These are phyloP conservation scores for Pantala flavescens DNA, from an alignment of 1,140 invertebrate species.

Conservation along the genomic window DNA sequence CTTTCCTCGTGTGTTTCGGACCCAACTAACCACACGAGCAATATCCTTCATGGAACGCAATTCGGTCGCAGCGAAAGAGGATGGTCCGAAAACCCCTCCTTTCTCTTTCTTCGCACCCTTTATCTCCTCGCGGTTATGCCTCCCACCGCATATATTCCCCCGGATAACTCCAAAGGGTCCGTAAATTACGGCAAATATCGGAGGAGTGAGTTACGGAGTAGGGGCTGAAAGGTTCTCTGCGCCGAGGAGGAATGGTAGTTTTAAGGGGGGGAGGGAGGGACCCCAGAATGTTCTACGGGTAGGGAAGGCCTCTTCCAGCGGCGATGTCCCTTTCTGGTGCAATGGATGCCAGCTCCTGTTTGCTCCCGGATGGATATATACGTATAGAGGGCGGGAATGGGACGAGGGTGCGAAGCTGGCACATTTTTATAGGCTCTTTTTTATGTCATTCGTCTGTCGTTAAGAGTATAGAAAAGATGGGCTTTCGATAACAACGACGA, in stretches of 20 bases:
- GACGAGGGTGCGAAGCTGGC: not conserved
- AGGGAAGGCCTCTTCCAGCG: no score
- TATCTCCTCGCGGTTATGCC: not conserved
- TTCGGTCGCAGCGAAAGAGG: not conserved
- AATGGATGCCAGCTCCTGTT: not conserved
- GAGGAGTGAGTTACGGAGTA: no score
- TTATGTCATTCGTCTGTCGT: no score
- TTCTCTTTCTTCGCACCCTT: not conserved
- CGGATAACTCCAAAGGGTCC: no score
- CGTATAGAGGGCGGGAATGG: not conserved
- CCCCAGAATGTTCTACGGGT: no score
- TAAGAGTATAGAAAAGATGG: no score
- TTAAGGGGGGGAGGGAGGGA: no score
- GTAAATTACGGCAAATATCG: no score
- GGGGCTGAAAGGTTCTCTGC: no score
- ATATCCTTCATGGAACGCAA: constrained; percentile 5
- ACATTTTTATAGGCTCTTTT: not conserved
- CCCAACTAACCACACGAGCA: not conserved
- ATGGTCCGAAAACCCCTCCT: not conserved
- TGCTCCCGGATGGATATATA: not conserved
- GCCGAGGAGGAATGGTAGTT: no score
- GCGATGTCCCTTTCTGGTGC: no score
- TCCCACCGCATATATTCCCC: not conserved
- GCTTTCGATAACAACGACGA: no score
- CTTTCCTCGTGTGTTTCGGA: not conserved